Evolutionary conservation across 1,140 invertebrate species (phyloP).

Genomic region (Drosophila novamexicana): DNA sequence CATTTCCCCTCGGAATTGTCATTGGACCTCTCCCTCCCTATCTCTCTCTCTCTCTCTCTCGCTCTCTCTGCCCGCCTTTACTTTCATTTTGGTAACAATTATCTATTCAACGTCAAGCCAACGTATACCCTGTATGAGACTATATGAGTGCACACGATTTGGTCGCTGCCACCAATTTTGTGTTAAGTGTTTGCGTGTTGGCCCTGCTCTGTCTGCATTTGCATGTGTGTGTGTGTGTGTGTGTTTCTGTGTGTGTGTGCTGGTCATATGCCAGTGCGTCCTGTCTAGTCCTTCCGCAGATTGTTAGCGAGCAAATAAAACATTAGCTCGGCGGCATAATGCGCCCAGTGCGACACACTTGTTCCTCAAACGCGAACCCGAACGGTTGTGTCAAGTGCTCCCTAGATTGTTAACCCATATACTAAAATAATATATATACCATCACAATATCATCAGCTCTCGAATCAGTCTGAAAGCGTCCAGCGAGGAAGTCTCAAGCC

Average conservation of each 20-base stretch:
- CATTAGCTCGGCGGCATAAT: slow-evolving; percentile 77
- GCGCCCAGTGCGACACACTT: slow-evolving; percentile 71
- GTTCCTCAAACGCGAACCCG: slow-evolving; percentile 78
- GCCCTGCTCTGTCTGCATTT: neutral
- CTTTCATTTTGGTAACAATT: slow-evolving; percentile 79
- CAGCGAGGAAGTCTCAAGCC: neutral
- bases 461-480: neutral
- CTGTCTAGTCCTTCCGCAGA: slow-evolving; percentile 79
- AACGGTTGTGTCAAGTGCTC: slow-evolving; percentile 75
- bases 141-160: slow-evolving; percentile 81
- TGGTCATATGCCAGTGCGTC: slow-evolving; percentile 79
- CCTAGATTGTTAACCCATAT: slow-evolving; percentile 17
- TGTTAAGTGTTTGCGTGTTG: slow-evolving; percentile 81
- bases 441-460: slow-evolving; percentile 4
- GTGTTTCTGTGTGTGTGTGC: slow-evolving; percentile 42
- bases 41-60: neutral
- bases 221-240: neutral
- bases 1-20: slow-evolving; percentile 79
- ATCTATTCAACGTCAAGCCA: slow-evolving; percentile 82
- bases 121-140: slow-evolving; percentile 43
- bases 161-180: slow-evolving; percentile 74
- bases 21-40: slow-evolving; percentile 31
- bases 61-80: slow-evolving; percentile 39
- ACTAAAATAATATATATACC: neutral
- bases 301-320: slow-evolving; percentile 80